Base-by-base conservation (phyloP, 2,797 vertebrate genomes). In the Karalla daura region DNA sequence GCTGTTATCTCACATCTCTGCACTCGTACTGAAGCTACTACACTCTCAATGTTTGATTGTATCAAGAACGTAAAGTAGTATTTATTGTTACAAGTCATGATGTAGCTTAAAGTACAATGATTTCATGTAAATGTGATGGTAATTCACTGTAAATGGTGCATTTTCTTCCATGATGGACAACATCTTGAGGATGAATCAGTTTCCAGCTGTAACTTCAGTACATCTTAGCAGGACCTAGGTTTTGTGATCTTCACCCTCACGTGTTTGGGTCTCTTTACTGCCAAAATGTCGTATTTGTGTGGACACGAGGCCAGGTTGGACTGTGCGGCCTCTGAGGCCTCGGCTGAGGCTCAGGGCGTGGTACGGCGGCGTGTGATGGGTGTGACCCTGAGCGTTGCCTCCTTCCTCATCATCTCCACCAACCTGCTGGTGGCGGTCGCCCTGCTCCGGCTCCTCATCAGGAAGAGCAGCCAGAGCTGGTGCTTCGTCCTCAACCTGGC, bases 401-500 rank as follows among this genome's bases (percentile, higher is more conserved):
- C 96, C 2, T 87, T 86, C 1, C 89, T 97, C 59, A 97, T 98
- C 83, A 91, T 98, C 44, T 75, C 88, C 20, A 89, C 91, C 78
- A 98, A 98, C 11, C 25, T 81, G n/a, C 78, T 95, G 15, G 94
- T 97, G 80, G 94, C 90, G 0, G 17, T 88, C 0, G 86, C 92
- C 4, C 80, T 97, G 15, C 79, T 95, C 1, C 71, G 88, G 64
- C 91, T 96, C 14, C 93, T 98, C 62, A 86, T 83, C 2, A 96
- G 89, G 74, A 94, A 76, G 0, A 80, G 90, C 17, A 91, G 81
- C 59, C 92, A 93, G 47, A 94, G 93, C 72, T 95, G 96, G 87
- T 95, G 91, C 43, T 97, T 97, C 1, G 94, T 97, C 51, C 89
- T 98, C 50, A 98, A 97, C 60, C 71, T 98, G 15, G 94, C 96